A percentile compares a stretch with the other conserved stretches of the same genome.
These are phyloP conservation scores for Phyllostomus hastatus DNA, from an alignment of 2,113 vertebrate species.

Conservation along the genomic window DNA sequence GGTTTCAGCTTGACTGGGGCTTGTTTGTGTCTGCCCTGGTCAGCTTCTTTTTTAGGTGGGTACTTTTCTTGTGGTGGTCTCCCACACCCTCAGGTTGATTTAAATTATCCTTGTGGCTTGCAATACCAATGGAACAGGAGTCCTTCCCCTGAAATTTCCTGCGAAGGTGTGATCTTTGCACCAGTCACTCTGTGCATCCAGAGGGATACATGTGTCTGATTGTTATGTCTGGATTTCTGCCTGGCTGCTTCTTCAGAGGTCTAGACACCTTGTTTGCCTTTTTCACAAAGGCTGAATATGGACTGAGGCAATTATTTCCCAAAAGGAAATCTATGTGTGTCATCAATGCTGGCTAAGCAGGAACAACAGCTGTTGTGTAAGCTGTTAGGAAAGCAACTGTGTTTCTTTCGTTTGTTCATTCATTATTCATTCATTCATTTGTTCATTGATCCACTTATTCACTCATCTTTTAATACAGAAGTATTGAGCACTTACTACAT, in stretches of 20 bases:
- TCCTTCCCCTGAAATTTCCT: neutral
- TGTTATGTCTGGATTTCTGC: neutral
- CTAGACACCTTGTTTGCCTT: neutral
- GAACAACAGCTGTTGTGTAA: neutral
- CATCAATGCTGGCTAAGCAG: no score
- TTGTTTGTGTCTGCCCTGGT: neutral
- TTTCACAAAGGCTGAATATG: neutral
- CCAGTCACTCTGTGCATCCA: neutral
- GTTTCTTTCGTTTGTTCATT: neutral
- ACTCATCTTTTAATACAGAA: neutral
- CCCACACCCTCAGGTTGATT: rapidly evolving
- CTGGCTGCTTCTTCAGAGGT: neutral
- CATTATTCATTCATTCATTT: neutral
- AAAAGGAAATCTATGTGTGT: neutral
- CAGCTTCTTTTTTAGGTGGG: neutral
- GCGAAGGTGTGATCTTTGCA: neutral
- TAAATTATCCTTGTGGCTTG: neutral
- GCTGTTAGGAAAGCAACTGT: neutral
- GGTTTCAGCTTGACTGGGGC: neutral
- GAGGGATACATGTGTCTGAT: neutral
- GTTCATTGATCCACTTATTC: neutral
- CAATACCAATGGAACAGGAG: neutral
- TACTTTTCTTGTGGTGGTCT: neutral
- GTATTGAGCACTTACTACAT: neutral
- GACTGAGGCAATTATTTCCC: neutral